Evolutionary conservation across 1,140 invertebrate genomes (phyloP), one percentile per base, ranked within the genome.

Genomic region (Musca domestica): DNA sequence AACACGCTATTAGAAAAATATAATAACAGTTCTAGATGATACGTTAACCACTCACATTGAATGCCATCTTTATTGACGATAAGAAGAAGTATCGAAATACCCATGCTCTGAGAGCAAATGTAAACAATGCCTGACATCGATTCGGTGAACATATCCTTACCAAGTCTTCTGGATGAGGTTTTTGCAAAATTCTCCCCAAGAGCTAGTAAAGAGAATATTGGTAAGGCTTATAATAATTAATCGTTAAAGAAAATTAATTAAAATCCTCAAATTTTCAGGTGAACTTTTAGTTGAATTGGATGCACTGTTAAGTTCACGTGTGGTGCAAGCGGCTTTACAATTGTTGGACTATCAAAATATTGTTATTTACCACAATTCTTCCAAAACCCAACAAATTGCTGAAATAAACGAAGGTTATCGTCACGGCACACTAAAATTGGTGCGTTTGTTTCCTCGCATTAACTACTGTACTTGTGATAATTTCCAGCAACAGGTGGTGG

Each of bases 391-490:
- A 19, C 64, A 66, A 20, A 12, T 69, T 17, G 68, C 69, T 10
- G 73, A 74, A 63, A 58, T 74, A 17, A 27, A 23, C 41, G 69
- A 71, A 66, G 69, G 68, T n/a, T 56, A 64, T 0, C 70, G 70
- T 25, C 34, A 41, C 34, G 34, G 34, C 2, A 47, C 41, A 0
- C 27, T 63, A 6, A 19, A 68, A 2, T 51, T 71, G 15, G 34
- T 71, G 12, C 68, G 68, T 7, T 47, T 76, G 49, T 56, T 74
- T 5, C 70, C 71, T 1, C 64, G 64, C 10, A 63, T 74, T 1
- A 76, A 76, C 69, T 74, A 74, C 54, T 76, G 74, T 56, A 71
- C 71, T 25, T 76, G 74, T 66, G n/a, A 34, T 1, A 71, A 69
- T 20, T 76, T 76, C 10, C 66, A 71, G 15, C 27, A 67, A 0